These are phyloP conservation scores for Chrysopilus asiliformis DNA, from an alignment of 2,888 invertebrate genomes.

Conservation along the genomic window DNA sequence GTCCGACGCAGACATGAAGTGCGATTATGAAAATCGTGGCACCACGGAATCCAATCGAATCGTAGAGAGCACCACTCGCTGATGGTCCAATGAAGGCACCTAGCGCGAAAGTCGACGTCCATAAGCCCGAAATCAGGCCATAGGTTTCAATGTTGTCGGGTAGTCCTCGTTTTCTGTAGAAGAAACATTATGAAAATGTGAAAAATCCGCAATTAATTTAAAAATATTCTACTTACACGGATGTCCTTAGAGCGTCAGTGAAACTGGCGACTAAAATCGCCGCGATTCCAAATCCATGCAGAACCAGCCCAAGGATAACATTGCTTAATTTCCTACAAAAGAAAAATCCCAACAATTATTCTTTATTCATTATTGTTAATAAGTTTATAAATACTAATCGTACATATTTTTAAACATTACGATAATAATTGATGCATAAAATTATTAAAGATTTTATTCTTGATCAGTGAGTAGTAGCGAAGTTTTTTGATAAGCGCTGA, in stretches of 20 bases:
- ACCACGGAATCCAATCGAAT: conserved; percentile 55
- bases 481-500: too few relatives aligned
- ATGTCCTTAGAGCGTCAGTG: conserved; percentile 65
- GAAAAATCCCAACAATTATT: neutral
- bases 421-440: too few relatives aligned
- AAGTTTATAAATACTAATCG: too few relatives aligned
- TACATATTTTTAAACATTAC: too few relatives aligned
- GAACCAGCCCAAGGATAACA: conserved; percentile 53
- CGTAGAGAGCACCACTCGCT: conserved; percentile 57
- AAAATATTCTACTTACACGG: conserved; percentile 49
- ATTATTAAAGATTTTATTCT: too few relatives aligned
- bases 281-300: conserved; percentile 73
- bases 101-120: conserved; percentile 80
- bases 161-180: conserved; percentile 52
- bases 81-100: conserved; percentile 79
- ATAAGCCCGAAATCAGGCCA: conserved; percentile 77
- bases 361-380: too few relatives aligned
- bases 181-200: conserved; percentile 1
- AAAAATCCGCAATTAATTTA: neutral
- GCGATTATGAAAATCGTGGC: conserved; percentile 56
- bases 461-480: too few relatives aligned
- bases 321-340: conserved; percentile 47
- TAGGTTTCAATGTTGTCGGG: conserved; percentile 79
- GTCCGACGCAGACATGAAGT: conserved; percentile 12
- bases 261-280: conserved; percentile 78